Evolutionary conservation across 2,797 vertebrate species (phyloP).

Genomic region (Phrynocephalus forsythii): DNA sequence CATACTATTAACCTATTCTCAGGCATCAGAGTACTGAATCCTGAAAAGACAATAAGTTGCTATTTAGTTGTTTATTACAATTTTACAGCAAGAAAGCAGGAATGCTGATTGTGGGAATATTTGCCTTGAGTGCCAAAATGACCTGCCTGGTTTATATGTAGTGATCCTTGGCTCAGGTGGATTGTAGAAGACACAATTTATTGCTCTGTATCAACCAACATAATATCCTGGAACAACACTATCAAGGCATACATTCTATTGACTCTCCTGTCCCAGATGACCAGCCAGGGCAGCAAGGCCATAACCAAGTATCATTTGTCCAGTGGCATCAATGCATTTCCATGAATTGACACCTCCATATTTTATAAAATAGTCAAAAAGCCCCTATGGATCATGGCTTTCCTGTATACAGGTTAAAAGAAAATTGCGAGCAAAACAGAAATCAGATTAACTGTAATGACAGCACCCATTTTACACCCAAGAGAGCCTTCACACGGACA

Average conservation of each 20-base stretch:
- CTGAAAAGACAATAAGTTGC: not conserved
- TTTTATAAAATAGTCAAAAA: too few species aligned
- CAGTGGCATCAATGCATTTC: not conserved
- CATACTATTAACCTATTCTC: not conserved
- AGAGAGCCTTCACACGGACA: not conserved
- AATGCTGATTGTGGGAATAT: not conserved
- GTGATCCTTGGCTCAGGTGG: too few species aligned
- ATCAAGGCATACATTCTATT: not conserved
- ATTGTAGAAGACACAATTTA: not conserved
- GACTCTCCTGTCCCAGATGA: not conserved
- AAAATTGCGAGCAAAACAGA: not conserved
- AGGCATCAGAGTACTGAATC: too few species aligned
- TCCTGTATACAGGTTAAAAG: not conserved
- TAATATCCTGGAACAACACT: not conserved
- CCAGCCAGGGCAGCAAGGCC: not conserved
- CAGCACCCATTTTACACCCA: not conserved
- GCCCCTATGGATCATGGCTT: too few species aligned
- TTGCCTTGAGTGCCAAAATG: not conserved
- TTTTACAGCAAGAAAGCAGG: not conserved
- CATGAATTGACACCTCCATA: not conserved
- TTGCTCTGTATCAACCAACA: not conserved
- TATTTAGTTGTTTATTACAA: not conserved
- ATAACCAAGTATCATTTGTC: not conserved
- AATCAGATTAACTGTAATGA: not conserved
- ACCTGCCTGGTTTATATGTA: not conserved